Evolutionary conservation across 2,888 invertebrate species (phyloP), one percentile per base, ranked within the genome.

Genomic region (Hyposoter didymator): DNA sequence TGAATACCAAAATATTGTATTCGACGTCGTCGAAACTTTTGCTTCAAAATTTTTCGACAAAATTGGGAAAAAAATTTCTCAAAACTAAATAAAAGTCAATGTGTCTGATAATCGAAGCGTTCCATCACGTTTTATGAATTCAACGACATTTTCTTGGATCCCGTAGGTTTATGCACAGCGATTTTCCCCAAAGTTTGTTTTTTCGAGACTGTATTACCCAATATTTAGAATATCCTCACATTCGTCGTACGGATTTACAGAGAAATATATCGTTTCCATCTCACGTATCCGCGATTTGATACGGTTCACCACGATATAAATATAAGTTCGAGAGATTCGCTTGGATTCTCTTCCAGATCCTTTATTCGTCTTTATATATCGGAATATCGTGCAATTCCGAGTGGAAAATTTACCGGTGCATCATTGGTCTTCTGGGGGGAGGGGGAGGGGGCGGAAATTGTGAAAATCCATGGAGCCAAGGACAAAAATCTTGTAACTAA

Each of bases 221-320:
- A 73, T 62, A 67, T 82, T 66, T 28, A 32, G 72, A 67, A 78
- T 67, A 78, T 83, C 74, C 83, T 75, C 59, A 62, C 75, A 79
- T 43, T 70, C 70, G 28, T 85, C 72, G 76, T 22, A 59, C 1
- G 49, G 39, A 72, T 72, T 52, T 43, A 66, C 45, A 12, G 22
- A 62, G 28, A 28, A n/a, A 74, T 43, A 74, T 92, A 92, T 91
- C 91, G 91, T 90, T 93, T 92, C 90, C 93, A 90, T 90, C 90
- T 92, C 93, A 93, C 93, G 93, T 93, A 91, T 90, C 81, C 85
- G 89, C 92, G 90, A 92, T 93, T 93, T 90, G 92, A 92, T 90
- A 90, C 92, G 92, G 90, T 91, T 92, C 92, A 90, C 88, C 89
- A 89, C 90, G 90, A 91, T 91, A 93, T 93, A 93, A 93, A 93